Evolutionary conservation across 2,113 vertebrate genomes (phyloP).

Genomic region (Daubentonia madagascariensis): DNA sequence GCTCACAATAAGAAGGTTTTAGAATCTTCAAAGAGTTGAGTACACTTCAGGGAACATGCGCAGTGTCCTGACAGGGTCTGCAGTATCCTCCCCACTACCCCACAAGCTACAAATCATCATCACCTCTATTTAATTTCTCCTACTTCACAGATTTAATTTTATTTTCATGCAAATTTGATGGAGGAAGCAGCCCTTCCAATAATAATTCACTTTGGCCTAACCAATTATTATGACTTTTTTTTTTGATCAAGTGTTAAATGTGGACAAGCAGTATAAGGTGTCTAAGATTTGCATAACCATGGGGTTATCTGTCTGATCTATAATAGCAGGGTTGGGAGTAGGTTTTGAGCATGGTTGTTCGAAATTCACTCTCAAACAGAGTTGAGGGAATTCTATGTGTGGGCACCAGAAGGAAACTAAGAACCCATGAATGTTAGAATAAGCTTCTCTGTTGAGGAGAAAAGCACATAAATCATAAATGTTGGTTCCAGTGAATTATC

Average conservation of each 20-base stretch:
- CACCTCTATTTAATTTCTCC: no score
- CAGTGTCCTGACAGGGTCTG: background rate
- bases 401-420: background rate
- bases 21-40: no score
- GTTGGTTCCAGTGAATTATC: no score
- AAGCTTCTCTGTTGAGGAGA: background rate
- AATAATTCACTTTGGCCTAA: background rate
- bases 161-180: no score
- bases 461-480: fast-evolving
- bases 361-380: fast-evolving
- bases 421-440: fast-evolving
- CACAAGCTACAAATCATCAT: background rate
- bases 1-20: no score
- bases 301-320: background rate
- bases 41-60: background rate
- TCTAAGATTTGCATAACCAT: background rate
- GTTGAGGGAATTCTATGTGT: no score
- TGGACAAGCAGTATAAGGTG: no score
- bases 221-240: background rate
- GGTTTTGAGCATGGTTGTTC: background rate
- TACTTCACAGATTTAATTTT: no score
- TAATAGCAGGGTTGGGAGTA: no score
- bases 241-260: background rate
- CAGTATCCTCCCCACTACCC: background rate
- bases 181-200: background rate